These are phyloP conservation scores for Brachirus orientalis DNA, from an alignment of 2,113 vertebrate genomes.

Conservation along the genomic window DNA sequence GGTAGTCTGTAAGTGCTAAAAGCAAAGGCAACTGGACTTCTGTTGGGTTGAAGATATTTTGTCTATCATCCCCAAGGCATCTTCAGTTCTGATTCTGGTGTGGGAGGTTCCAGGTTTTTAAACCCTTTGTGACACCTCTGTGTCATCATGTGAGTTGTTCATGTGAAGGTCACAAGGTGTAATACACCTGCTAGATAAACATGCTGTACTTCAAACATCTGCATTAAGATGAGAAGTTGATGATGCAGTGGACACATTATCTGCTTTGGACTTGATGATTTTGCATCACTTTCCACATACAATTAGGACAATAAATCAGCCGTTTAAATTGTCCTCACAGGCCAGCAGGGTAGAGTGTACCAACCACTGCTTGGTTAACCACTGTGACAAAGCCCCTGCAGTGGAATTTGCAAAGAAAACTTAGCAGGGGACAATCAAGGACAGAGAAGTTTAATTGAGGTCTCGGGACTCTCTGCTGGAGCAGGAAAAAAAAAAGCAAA, in stretches of 20 bases:
- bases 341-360: conserved; percentile 21
- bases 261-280: conserved; percentile 17
- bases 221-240: conserved; percentile 22
- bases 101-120: too few species aligned
- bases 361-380: conserved; percentile 25
- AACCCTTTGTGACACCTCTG: too few species aligned
- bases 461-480: conserved; percentile 45
- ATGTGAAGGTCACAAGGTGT: too few species aligned
- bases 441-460: conserved; percentile 62
- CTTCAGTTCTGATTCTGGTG: too few species aligned
- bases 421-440: conserved; percentile 58
- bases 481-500: conserved; percentile 27
- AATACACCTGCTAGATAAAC: too few species aligned
- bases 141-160: too few species aligned
- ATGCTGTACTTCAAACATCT: background rate
- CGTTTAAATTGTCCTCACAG: conserved; percentile 40
- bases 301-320: conserved; percentile 52
- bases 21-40: too few species aligned
- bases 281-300: conserved; percentile 58
- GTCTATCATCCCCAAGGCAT: too few species aligned
- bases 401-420: conserved; percentile 36
- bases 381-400: conserved; percentile 32
- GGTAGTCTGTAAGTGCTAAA: too few species aligned
- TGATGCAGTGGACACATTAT: conserved; percentile 53
- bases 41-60: too few species aligned